Evolutionary conservation across 2,888 invertebrate species (phyloP), one percentile per base, ranked within the genome.

Genomic region (Teleiodes luculella): DNA sequence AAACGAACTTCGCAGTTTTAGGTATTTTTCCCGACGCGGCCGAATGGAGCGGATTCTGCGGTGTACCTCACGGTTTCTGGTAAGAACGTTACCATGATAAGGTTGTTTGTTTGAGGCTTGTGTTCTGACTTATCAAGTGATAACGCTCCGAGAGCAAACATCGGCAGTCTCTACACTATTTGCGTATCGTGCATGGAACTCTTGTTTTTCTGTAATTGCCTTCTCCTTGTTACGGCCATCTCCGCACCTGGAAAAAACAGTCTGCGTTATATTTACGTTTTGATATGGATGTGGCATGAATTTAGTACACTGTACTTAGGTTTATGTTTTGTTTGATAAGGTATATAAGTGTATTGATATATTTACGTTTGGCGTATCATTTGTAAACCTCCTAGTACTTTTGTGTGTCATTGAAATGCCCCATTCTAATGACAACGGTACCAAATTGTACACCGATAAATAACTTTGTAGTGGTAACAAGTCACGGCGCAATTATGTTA

Each of bases 101-200:
- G 74, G 70, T 60, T 89, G 87, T 89, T 88, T 88, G 76, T 70
- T 58, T 67, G 69, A 60, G 85, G 87, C 86, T 88, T 88, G 86
- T 88, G 84, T 85, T 88, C 77, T 74, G 84, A 87, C 86, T 86
- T 89, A 89, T 89, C 88, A 86, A 78, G 74, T 76, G 88, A 88
- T 89, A 89, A 89, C 81, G 78, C 76, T 74, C 70, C 65, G 67
- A 74, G 78, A 73, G 83, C 71, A 88, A 89, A 89, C 88, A 89
- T 84, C 78, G 75, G 77, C 86, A 75, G 83, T 75, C 80, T 83
- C 74, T 70, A 71, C 71, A 81, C 77, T 88, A 88, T 89, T 88
- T 88, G 85, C 77, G 81, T 79, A 75, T 78, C 75, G 83, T 77
- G 78, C 80, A 77, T 80, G 74, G 77, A 83, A 82, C 86, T 80